Percentiles rank a stretch among this genome's conserved stretches.
Evolutionary conservation across 1,140 invertebrate species (phyloP).

Genomic region (Caerostris darwini): DNA sequence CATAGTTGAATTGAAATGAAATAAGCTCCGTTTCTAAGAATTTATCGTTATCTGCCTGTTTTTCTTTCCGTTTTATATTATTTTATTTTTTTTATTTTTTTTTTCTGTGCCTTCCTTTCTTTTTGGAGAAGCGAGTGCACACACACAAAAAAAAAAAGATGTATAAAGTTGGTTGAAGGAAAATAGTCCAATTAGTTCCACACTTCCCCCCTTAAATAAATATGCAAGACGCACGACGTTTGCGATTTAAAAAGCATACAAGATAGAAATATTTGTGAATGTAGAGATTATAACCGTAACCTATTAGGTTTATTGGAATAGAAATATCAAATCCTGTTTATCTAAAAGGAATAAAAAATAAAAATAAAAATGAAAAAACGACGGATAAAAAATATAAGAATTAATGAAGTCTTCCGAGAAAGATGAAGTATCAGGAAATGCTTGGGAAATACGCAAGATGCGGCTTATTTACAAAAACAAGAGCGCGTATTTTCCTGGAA

Average conservation of each 20-base stretch:
- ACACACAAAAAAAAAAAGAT: background rate
- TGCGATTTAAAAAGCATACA: background rate
- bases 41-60: conserved; percentile 56
- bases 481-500: background rate
- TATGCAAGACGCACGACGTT: background rate
- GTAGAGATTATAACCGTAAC: conserved; percentile 67
- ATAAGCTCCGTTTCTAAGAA: conserved; percentile 70
- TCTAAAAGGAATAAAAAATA: background rate
- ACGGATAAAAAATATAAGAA: background rate
- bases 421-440: conserved; percentile 34
- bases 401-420: conserved; percentile 73
- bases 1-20: conserved; percentile 60
- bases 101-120: background rate
- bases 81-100: conserved; percentile 13
- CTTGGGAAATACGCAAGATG: background rate
- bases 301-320: conserved; percentile 69
- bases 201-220: conserved; percentile 2
- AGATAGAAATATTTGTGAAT: background rate
- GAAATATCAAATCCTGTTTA: conserved; percentile 49
- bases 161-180: conserved; percentile 47
- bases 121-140: background rate
- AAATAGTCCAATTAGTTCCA: conserved; percentile 74
- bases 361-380: background rate
- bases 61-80: background rate
- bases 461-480: conserved; percentile 27